These are phyloP conservation scores for Phataginus tetradactyla DNA, from an alignment of 2,797 vertebrate species.

Conservation along the genomic window DNA sequence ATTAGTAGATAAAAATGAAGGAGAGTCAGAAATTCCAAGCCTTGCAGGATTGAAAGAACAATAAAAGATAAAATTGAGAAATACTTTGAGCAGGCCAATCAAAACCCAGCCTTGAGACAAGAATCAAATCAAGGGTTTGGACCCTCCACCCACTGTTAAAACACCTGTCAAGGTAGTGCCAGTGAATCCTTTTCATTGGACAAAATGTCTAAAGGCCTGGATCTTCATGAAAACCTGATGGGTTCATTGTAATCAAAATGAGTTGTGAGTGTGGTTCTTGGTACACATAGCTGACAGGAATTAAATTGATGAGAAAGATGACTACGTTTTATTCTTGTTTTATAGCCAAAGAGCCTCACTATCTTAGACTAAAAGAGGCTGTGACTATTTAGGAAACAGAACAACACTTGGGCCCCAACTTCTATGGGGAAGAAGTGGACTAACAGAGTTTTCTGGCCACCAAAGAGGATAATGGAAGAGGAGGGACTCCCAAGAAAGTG, in stretches of 20 bases:
- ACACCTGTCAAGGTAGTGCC: background rate
- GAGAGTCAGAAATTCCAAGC: background rate
- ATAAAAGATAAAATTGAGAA: constrained; percentile 28
- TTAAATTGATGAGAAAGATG: constrained; percentile 14
- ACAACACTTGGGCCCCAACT: too few species aligned
- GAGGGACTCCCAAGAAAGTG: background rate
- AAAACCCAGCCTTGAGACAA: constrained; percentile 14
- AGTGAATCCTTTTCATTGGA: background rate
- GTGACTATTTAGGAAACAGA: background rate
- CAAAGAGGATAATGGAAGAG: background rate
- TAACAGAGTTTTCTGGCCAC: background rate
- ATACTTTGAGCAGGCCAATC: background rate
- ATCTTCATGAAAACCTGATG: background rate
- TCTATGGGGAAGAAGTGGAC: background rate
- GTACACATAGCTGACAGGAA: background rate
- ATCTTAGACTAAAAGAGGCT: background rate
- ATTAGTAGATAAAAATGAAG: background rate
- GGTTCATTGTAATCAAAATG: background rate
- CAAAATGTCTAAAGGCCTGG: background rate
- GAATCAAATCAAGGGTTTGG: background rate
- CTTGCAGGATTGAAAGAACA: background rate
- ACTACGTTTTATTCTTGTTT: background rate
- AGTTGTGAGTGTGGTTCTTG: background rate
- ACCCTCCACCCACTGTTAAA: background rate
- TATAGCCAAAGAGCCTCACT: background rate